A percentile compares a stretch with the other conserved stretches of the same genome.
Conservation (phyloP, 2,797 vertebrate genomes). For the Mycteria americana region DNA sequence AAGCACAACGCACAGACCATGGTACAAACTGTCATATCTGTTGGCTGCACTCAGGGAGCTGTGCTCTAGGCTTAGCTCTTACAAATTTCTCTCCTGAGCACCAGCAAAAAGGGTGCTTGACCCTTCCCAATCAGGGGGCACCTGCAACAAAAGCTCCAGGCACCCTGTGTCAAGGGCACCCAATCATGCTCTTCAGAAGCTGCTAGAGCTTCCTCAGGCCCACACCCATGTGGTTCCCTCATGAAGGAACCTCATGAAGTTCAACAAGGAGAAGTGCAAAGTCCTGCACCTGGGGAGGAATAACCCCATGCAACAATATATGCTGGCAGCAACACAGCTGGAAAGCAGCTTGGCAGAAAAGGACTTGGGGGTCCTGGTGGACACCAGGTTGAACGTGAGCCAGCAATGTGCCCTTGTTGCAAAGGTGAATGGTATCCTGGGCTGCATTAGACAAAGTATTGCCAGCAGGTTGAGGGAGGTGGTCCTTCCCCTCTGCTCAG, state of each 20-base stretch:
- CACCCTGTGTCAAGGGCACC: neutral
- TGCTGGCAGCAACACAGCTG: neutral
- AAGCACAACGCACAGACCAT: neutral
- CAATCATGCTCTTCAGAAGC: neutral
- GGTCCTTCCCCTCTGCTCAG: neutral
- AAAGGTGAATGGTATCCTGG: neutral
- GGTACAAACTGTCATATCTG: neutral
- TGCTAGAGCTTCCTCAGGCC: neutral
- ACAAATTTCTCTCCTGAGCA: neutral
- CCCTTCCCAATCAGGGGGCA: neutral
- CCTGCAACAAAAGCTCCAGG: neutral
- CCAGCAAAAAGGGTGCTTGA: neutral
- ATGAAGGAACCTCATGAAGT: neutral
- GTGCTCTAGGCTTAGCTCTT: neutral
- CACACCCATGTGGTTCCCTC: neutral
- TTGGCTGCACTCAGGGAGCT: neutral
- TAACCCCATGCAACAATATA: neutral
- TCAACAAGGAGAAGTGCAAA: neutral
- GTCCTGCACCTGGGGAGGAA: neutral
- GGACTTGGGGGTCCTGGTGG: neutral
- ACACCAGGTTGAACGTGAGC: neutral
- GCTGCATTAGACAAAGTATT: neutral
- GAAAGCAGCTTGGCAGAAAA: neutral
- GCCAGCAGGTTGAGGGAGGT: too few species aligned
- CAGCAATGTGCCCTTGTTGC: too few species aligned